A percentile compares a stretch with the other conserved stretches of the same genome.
Conservation (phyloP, 2,113 vertebrate species). For the Tamias sibiricus region DNA sequence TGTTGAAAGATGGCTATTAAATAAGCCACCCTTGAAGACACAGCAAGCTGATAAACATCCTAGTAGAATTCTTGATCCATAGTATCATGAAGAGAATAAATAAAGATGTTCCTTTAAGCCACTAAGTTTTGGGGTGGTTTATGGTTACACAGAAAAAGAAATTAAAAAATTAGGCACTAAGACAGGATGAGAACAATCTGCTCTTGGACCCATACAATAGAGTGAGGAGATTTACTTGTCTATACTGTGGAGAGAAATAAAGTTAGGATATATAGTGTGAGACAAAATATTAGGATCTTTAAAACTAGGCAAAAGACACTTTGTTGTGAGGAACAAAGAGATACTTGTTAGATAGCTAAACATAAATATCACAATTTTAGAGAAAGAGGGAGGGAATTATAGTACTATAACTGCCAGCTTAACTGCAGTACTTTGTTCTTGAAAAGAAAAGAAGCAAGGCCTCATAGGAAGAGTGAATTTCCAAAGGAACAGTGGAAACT, state of each 20-base stretch:
- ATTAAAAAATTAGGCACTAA: background rate
- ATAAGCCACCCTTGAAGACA: background rate
- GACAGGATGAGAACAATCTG: background rate
- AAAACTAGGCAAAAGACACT: constrained; percentile 20
- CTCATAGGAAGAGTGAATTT: background rate
- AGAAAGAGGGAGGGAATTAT: constrained; percentile 56
- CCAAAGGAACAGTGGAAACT: constrained; percentile 29
- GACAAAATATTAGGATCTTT: background rate
- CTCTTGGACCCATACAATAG: background rate
- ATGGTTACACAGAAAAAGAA: background rate
- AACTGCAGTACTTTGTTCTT: constrained; percentile 48
- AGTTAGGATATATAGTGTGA: background rate
- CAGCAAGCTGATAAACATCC: background rate
- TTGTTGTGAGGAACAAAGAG: constrained; percentile 66
- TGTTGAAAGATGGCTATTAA: background rate
- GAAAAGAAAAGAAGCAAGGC: background rate
- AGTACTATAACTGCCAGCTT: background rate
- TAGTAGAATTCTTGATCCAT: background rate
- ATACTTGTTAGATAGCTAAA: constrained; percentile 30
- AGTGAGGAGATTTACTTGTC: background rate
- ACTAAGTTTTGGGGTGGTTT: background rate
- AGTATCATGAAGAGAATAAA: background rate
- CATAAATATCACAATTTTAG: constrained; percentile 22
- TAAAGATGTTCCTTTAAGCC: background rate
- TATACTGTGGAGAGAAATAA: background rate